Evolutionary conservation across 2,797 vertebrate species (phyloP).

Genomic region (Botia almorhae): DNA sequence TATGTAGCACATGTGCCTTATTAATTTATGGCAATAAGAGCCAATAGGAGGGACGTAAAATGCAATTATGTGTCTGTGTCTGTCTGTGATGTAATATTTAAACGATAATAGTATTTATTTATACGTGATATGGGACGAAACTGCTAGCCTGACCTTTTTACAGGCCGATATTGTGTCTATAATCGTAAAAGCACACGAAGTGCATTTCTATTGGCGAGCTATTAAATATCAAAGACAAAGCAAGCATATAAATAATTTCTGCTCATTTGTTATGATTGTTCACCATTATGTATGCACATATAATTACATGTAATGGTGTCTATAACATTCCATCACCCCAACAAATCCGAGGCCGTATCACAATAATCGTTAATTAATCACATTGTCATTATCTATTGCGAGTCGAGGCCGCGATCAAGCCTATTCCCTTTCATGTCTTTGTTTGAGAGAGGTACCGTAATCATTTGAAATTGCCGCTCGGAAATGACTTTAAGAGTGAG

Average conservation of each 20-base stretch:
- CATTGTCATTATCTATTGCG: conserved; percentile 39
- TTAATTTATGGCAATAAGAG: conserved; percentile 25
- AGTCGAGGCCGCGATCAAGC: conserved; percentile 44
- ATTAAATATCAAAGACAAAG: conserved; percentile 35
- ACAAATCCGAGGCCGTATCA: conserved; percentile 19
- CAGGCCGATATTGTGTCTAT: not conserved
- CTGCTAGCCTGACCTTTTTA: not conserved
- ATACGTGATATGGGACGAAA: not conserved
- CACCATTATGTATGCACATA: not conserved
- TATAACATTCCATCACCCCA: conserved; percentile 44
- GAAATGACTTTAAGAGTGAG: conserved; percentile 44
- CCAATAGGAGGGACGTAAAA: not conserved
- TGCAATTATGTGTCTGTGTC: not conserved
- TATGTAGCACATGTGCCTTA: conserved; percentile 28
- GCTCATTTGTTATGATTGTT: conserved; percentile 21
- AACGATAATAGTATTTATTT: not conserved
- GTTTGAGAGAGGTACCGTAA: conserved; percentile 38
- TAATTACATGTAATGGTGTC: conserved; percentile 21
- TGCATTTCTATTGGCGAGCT: not conserved
- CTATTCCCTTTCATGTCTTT: conserved; percentile 28
- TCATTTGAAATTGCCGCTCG: conserved; percentile 54
- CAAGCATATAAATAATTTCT: conserved; percentile 12
- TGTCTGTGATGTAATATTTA: conserved; percentile 21
- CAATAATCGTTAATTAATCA: conserved; percentile 50
- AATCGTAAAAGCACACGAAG: not conserved